Conservation (phyloP, 2,888 invertebrate species). For the Cheilosia soror region DNA sequence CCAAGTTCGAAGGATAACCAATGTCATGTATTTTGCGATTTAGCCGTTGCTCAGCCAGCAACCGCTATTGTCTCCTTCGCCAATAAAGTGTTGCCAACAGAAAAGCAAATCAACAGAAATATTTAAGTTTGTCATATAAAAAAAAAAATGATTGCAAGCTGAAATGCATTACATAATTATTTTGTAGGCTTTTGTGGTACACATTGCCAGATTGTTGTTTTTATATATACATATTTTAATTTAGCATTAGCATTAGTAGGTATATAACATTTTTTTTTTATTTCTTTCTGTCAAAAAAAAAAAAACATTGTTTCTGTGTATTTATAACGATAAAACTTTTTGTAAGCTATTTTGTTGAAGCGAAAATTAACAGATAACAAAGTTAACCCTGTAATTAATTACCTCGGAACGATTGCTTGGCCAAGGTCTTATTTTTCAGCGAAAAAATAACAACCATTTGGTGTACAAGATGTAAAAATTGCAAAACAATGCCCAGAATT, state of each 20-base stretch:
- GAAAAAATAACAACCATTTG: slow-evolving; percentile 75
- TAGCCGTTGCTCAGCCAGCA: slow-evolving; percentile 97
- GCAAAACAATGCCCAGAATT: slow-evolving; percentile 41
- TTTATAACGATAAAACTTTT: slow-evolving; percentile 53
- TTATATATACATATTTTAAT: slow-evolving; percentile 35
- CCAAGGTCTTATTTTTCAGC: slow-evolving; percentile 75
- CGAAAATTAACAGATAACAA: slow-evolving; percentile 70
- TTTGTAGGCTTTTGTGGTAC: slow-evolving; percentile 43
- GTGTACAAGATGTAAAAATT: slow-evolving; percentile 68
- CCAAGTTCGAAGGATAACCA: slow-evolving; percentile 95
- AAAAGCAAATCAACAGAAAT: slow-evolving; percentile 80
- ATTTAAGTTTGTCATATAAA: slow-evolving; percentile 34
- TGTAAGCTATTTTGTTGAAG: slow-evolving; percentile 42
- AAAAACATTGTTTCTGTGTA: slow-evolving; percentile 66
- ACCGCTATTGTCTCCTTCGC: slow-evolving; percentile 92
- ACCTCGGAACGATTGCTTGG: slow-evolving; percentile 73
- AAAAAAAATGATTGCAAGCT: slow-evolving; percentile 10
- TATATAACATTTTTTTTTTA: slow-evolving; percentile 46
- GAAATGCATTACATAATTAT: slow-evolving; percentile 38
- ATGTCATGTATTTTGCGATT: slow-evolving; percentile 98
- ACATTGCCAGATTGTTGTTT: slow-evolving; percentile 66
- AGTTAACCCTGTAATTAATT: slow-evolving; percentile 58
- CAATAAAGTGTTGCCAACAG: slow-evolving; percentile 83
- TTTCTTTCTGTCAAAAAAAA: slow-evolving; percentile 46
- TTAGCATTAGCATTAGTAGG: slow-evolving; percentile 51